A percentile compares a stretch with the other conserved stretches of the same genome.
Evolutionary conservation across 2,797 vertebrate genomes (phyloP).

Genomic region (Ptychadena robeensis): DNA sequence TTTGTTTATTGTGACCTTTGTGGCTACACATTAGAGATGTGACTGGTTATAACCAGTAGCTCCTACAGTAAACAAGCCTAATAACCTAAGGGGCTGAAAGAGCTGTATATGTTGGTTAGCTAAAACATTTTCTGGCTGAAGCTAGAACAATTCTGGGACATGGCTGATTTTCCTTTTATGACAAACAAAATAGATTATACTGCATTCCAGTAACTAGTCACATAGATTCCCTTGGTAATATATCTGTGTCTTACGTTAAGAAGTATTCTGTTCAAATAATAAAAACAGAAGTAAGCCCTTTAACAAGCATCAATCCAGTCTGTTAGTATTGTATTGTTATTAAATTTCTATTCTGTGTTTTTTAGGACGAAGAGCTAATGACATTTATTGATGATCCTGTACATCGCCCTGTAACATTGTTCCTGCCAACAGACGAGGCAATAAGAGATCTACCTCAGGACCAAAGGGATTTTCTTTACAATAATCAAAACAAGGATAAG

Average conservation of each 20-base stretch:
- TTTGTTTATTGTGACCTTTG: background rate
- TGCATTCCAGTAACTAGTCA: background rate
- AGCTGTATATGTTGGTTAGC: background rate
- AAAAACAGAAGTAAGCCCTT: too few species aligned
- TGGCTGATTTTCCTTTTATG: background rate
- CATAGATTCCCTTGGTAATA: too few species aligned
- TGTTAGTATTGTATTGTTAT: too few species aligned
- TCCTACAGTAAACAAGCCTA: background rate
- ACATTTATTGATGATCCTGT: conserved; percentile 74
- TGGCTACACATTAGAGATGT: background rate
- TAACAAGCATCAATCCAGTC: too few species aligned
- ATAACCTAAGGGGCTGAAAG: background rate
- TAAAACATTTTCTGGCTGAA: background rate
- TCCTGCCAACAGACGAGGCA: conserved; percentile 84
- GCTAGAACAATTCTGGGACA: background rate
- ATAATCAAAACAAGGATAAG: conserved; percentile 76
- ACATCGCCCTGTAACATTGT: conserved; percentile 84
- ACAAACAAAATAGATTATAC: background rate
- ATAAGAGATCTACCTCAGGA: conserved; percentile 80
- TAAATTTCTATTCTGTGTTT: conserved; percentile 31
- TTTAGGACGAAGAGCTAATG: conserved; percentile 83
- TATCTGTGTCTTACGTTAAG: too few species aligned
- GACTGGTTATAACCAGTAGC: background rate
- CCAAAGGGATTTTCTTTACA: conserved; percentile 86
- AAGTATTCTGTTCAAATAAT: too few species aligned